These are phyloP conservation scores for Catalaphyllia jardinei DNA, from an alignment of 64 coral and sea anemone species.

Conservation along the genomic window DNA sequence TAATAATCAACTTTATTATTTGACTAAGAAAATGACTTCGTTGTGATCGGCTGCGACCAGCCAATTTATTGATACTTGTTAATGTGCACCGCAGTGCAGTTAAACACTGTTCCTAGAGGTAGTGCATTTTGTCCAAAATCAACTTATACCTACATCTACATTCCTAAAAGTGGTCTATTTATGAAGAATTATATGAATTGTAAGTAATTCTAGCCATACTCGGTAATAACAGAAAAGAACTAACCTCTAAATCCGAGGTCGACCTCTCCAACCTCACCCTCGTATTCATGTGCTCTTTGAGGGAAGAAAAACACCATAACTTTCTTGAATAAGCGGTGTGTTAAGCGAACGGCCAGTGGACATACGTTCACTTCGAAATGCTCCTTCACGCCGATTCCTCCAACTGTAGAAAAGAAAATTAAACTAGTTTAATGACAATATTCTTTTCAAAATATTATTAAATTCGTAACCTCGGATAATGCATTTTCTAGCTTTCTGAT, in stretches of 20 bases:
- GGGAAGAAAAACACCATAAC: constrained; percentile 98
- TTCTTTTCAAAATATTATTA: too few relatives aligned
- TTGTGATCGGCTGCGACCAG: too few relatives aligned
- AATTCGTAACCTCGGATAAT: too few relatives aligned
- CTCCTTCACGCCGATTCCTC: constrained; percentile 96
- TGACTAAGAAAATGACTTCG: too few relatives aligned
- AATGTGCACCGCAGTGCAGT: too few relatives aligned
- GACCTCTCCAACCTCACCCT: constrained; percentile 58
- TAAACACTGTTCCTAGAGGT: not conserved
- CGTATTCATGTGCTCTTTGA: constrained; percentile 87
- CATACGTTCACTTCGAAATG: constrained; percentile 98
- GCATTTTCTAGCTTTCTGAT: too few relatives aligned
- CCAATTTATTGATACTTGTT: too few relatives aligned
- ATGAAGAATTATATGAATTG: not conserved
- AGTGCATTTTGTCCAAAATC: not conserved
- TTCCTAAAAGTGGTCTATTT: not conserved
- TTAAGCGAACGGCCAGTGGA: constrained; percentile 86
- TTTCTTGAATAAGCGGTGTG: constrained; percentile 80
- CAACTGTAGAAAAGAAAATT: constrained; percentile 61
- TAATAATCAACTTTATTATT: too few relatives aligned
- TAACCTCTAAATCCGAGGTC: constrained; percentile 85
- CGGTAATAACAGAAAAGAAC: not conserved
- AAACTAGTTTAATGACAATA: too few relatives aligned
- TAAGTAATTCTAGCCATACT: not conserved
- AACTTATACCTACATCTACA: too few relatives aligned